A percentile compares a stretch with the other conserved stretches of the same genome.
These are phyloP conservation scores for Aulostomus chinensis DNA, from an alignment of 2,797 vertebrate genomes.

Conservation along the genomic window DNA sequence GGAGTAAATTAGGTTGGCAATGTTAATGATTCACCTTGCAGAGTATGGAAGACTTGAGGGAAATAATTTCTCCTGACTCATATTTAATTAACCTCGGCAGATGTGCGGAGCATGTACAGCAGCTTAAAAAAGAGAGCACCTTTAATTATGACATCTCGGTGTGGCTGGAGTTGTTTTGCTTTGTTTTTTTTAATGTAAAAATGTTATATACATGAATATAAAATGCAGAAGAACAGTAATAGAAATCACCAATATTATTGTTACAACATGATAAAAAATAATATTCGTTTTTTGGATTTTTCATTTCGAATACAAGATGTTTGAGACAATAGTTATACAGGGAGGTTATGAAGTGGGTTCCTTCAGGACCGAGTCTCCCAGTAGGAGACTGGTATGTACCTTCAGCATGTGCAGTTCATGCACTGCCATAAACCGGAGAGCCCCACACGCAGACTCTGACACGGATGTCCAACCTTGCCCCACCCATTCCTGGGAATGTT, in stretches of 20 bases:
- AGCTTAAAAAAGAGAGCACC: slow-evolving; percentile 21
- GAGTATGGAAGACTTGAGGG: slow-evolving; percentile 48
- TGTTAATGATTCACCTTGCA: slow-evolving; percentile 72
- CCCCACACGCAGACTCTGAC: too few relatives aligned
- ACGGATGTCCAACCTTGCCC: too few relatives aligned
- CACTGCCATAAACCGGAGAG: too few relatives aligned
- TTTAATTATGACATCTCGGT: too few relatives aligned
- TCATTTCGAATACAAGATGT: slow-evolving; percentile 50
- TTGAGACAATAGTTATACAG: slow-evolving; percentile 35
- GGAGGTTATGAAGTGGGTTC: slow-evolving; percentile 55
- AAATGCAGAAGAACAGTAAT: slow-evolving; percentile 48
- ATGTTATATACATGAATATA: slow-evolving; percentile 73
- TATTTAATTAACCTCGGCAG: slow-evolving; percentile 69
- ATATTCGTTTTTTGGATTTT: slow-evolving; percentile 26
- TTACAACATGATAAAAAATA: slow-evolving; percentile 46
- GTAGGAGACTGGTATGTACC: slow-evolving; percentile 56
- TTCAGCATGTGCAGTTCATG: slow-evolving; percentile 61
- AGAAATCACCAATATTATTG: slow-evolving; percentile 43
- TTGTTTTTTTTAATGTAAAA: slow-evolving; percentile 79
- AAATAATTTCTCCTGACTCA: slow-evolving; percentile 74
- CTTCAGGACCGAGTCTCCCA: slow-evolving; percentile 51
- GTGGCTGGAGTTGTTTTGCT: too few relatives aligned
- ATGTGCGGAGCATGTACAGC: slow-evolving; percentile 48
- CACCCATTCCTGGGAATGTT: too few relatives aligned
- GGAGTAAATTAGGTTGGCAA: slow-evolving; percentile 70